Evolutionary conservation across 2,113 vertebrate species (phyloP), one percentile per base, ranked within the genome.

Genomic region (Guaruba guarouba): DNA sequence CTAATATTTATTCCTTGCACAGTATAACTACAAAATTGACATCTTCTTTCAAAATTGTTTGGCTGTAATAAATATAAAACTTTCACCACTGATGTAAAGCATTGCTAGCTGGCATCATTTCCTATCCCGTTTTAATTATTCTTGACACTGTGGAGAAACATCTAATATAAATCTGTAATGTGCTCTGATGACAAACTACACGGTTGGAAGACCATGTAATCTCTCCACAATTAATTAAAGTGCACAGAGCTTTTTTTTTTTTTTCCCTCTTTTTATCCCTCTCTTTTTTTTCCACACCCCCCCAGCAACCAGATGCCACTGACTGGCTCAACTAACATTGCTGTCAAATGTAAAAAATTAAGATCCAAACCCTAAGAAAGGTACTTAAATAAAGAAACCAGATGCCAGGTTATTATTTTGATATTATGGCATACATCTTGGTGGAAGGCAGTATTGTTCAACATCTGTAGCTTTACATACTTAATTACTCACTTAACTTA

Each of bases 111-210:
- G 98, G 98, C 98, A 98, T 99, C 97, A 97, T 97, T 98, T 98
- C 98, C 97, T 97, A 98, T 98, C 98, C 98, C 97, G 98, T 99
- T 99, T 99, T 99, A 99, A 99, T 99, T 99, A 99, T 98, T 99
- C 98, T 98, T 99, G 99, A 99, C 99, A 99, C 99, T 99, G 98
- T 99, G 98, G 99, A 99, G 99, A 99, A 99, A 99, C 98, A 99
- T 99, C 99, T 99, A 99, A 99, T 99, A 99, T 99, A 99, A 99
- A 99, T 99, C 99, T 99, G 99, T 99, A 99, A 99, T 99, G 99
- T 98, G 98, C 98, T 98, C 99, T 99, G 99, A 99, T 99, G 99
- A 99, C 99, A 99, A 98, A 99, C 99, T 99, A 99, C 99, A 99
- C 98, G 99, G 98, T 99, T 99, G 99, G 98, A 99, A 99, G 99